Evolutionary conservation across 2,888 invertebrate species (phyloP), one percentile per base, ranked within the genome.

Genomic region (Platypus cylindrus): DNA sequence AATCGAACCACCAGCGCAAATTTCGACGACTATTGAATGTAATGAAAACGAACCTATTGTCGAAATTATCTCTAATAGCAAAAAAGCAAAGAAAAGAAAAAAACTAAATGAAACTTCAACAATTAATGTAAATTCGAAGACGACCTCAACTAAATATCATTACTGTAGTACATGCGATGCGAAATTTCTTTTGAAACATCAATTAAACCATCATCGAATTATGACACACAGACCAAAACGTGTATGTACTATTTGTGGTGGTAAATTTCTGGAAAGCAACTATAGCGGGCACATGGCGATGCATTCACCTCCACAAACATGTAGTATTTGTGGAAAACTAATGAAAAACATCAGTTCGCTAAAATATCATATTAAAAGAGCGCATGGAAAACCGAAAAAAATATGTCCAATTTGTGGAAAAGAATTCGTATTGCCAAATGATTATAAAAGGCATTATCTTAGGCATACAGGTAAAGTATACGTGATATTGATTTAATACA

Each of bases 241-340:
- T 3, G 46, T 56, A 12, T 58, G 58, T 37, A 57, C 48, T 30
- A 51, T 56, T 32, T 58, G 58, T 39, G 58, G 58, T 1, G 47
- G 48, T 36, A 37, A 47, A 29, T 45, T 57, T 17, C 37, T 55
- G 30, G 33, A 35, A 7, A 40, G 40, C 14, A 43, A 43, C 17
- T 30, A 40, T 17, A 43, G 16, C 17, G 40, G 40, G 27, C 43
- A 43, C 29, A 48, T 58, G 16, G 45, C 45, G 35, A 34, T 48
- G 20, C 58, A 58, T 35, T 48, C 48, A 33, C 37, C 24, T 2
- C 55, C 56, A 5, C 48, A 47, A 3, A 35, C 34, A 14, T 58
- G 58, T 38, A 41, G 47, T 17, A 45, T 48, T 25, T 56, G 56
- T 37, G 47, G 46, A 1, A 56, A 50, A 41, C 37, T 47, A 2